These are phyloP conservation scores for Anaspis maculata DNA, from an alignment of 2,888 invertebrate species.

Conservation along the genomic window DNA sequence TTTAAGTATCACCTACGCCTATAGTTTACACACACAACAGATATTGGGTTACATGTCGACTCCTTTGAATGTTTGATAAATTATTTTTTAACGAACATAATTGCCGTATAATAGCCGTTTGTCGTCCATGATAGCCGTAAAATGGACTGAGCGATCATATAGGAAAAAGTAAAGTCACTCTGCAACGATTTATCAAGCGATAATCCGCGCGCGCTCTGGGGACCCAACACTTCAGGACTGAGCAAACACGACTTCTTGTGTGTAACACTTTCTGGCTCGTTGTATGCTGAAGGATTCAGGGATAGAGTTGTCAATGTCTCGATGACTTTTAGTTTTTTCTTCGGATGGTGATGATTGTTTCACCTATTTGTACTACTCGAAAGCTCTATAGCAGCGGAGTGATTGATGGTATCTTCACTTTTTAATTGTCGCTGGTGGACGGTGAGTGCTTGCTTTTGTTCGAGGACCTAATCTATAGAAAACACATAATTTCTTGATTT, in stretches of 20 bases:
- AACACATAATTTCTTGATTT: no score
- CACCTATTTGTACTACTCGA: no score
- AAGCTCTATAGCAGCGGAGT: no score
- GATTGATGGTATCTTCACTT: no score
- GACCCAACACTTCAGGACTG: neutral
- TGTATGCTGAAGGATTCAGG: neutral
- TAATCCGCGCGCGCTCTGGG: slow-evolving; percentile 1
- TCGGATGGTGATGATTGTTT: no score
- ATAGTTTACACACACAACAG: no score
- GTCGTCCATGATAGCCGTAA: slow-evolving; percentile 5
- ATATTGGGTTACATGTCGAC: no score
- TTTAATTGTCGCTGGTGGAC: no score
- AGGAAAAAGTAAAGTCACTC: slow-evolving; percentile 1
- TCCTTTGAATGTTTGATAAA: slow-evolving; percentile 23
- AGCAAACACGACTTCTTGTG: slow-evolving; percentile 1
- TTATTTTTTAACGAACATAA: slow-evolving; percentile 30
- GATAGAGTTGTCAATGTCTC: slow-evolving; percentile 1
- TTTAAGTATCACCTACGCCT: no score
- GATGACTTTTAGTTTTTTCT: slow-evolving; percentile 4
- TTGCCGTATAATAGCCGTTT: slow-evolving; percentile 25
- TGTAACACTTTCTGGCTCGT: neutral
- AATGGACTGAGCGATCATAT: neutral
- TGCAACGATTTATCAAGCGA: slow-evolving; percentile 1
- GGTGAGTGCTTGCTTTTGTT: slow-evolving; percentile 17
- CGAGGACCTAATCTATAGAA: slow-evolving; percentile 20